A percentile compares a stretch with the other conserved stretches of the same genome.
Conservation (phyloP, 1,140 invertebrate genomes). For the Sycophila sp. region DNA sequence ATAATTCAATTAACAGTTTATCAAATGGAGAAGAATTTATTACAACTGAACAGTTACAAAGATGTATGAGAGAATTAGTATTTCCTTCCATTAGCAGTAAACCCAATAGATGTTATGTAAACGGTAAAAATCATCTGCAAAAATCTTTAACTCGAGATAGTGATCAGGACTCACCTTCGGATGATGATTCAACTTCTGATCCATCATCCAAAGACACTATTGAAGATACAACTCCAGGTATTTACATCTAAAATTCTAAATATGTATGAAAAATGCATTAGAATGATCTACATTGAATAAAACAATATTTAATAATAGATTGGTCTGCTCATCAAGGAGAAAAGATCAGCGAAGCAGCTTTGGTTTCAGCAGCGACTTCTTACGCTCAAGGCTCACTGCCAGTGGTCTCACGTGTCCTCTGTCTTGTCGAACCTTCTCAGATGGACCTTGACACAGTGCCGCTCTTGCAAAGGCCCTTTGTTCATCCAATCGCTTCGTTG, state of each 20-base stretch:
- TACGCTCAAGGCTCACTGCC: conserved; percentile 83
- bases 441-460: conserved; percentile 75
- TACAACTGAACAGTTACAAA: conserved; percentile 80
- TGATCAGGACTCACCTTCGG: conserved; percentile 46
- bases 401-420: conserved; percentile 77
- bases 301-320: conserved; percentile 41
- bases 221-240: conserved; percentile 47
- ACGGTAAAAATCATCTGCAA: conserved; percentile 42
- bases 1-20: conserved; percentile 73
- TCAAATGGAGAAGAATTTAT: conserved; percentile 88
- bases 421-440: conserved; percentile 73
- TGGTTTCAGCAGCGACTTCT: conserved; percentile 83
- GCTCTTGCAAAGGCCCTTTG: conserved; percentile 74
- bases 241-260: conserved; percentile 19
- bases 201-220: conserved; percentile 36
- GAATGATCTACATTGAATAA: background rate
- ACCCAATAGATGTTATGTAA: conserved; percentile 25
- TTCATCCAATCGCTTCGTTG: conserved; percentile 76
- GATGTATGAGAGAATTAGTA: conserved; percentile 72
- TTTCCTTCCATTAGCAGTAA: conserved; percentile 51
- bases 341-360: conserved; percentile 80
- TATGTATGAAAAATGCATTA: conserved; percentile 3
- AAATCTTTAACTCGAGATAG: conserved; percentile 47
- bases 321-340: conserved; percentile 70
- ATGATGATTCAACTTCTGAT: conserved; percentile 45